These are phyloP conservation scores for Ariopsis seemanni DNA, from an alignment of 2,113 vertebrate genomes.

Conservation along the genomic window DNA sequence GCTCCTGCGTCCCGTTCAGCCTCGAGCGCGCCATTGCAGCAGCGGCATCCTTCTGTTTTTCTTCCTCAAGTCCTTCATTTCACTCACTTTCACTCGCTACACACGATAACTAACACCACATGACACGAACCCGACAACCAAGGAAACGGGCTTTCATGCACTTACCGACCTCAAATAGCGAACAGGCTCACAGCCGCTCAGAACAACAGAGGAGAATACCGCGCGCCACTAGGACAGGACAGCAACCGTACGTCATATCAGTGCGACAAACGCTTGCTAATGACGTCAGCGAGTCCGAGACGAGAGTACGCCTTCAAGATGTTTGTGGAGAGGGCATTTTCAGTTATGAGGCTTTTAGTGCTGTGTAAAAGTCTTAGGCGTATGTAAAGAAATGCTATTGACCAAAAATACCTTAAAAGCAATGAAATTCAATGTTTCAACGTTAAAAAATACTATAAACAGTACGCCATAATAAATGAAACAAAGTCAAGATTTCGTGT, in stretches of 20 bases:
- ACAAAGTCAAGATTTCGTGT: too few relatives aligned
- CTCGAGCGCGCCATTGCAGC: background rate
- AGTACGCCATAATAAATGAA: too few relatives aligned
- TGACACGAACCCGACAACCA: too few relatives aligned
- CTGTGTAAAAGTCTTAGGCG: too few relatives aligned
- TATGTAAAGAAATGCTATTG: too few relatives aligned
- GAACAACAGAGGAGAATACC: background rate
- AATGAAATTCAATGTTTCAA: too few relatives aligned
- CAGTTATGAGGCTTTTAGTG: too few relatives aligned
- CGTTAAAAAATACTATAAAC: too few relatives aligned
- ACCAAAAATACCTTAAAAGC: too few relatives aligned
- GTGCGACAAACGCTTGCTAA: background rate
- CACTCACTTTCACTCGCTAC: background rate
- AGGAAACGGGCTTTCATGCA: background rate
- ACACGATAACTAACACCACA: background rate
- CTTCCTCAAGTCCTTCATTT: background rate
- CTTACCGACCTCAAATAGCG: conserved; percentile 3
- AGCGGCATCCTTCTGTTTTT: conserved; percentile 3
- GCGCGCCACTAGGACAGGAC: background rate
- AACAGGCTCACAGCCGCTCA: background rate
- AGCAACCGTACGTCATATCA: background rate
- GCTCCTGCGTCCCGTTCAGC: background rate
- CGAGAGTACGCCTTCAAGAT: background rate
- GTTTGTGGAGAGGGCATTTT: background rate
- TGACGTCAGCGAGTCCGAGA: background rate